phyloP scores from a whole-genome alignment of 2,888 invertebrate species.

The Hybos culiciformis region DNA sequence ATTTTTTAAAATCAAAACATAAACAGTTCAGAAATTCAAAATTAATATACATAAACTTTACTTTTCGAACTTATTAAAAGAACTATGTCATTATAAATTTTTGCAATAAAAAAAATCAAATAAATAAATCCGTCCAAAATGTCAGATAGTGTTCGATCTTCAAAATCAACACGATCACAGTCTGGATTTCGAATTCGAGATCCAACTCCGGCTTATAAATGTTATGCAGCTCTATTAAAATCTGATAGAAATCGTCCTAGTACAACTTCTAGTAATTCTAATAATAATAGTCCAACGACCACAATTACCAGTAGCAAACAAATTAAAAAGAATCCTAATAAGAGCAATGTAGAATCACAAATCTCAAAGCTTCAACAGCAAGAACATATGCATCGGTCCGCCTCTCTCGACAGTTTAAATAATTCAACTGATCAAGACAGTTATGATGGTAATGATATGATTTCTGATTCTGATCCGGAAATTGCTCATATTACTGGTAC shows the following conservation, averaged over 20 bases:
- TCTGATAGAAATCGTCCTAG: constrained; percentile 5
- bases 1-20: neutral
- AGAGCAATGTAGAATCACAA: constrained; percentile 2
- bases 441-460: constrained; percentile 36
- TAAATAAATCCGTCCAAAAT: constrained; percentile 16
- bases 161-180: constrained; percentile 14
- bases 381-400: constrained; percentile 25
- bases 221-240: constrained; percentile 25
- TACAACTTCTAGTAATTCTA: neutral
- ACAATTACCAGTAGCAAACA: constrained; percentile 4
- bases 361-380: constrained; percentile 10
- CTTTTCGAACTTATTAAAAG: neutral
- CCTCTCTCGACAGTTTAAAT: constrained; percentile 53
- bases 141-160: constrained; percentile 27
- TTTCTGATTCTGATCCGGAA: constrained; percentile 52
- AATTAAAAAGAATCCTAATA: constrained; percentile 13
- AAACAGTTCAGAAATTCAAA: neutral
- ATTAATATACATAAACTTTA: neutral
- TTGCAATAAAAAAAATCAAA: neutral
- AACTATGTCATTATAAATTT: neutral
- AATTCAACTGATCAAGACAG: constrained; percentile 52
- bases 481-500: constrained; percentile 38
- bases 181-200: constrained; percentile 10
- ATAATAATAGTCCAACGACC: constrained; percentile 6
- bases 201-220: constrained; percentile 35